Conservation (phyloP, 2,888 invertebrate species). For the Calameuta idolon region DNA sequence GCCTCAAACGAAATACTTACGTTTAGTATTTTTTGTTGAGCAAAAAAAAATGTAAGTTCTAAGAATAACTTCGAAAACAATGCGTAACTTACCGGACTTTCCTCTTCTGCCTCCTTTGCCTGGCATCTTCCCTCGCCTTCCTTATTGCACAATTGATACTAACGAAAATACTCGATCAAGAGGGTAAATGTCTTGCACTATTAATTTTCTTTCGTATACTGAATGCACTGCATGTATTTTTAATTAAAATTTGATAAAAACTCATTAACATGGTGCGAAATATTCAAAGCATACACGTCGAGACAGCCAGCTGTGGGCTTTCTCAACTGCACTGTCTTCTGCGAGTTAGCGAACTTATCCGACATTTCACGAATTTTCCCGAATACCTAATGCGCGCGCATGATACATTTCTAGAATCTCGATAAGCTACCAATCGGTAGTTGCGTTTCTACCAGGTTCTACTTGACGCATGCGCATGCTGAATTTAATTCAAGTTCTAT, state of each 20-base stretch:
- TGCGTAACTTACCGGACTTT: slow-evolving; percentile 74
- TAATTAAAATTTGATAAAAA: slow-evolving; percentile 77
- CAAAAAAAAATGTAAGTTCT: neutral
- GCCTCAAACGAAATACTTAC: neutral
- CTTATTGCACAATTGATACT: slow-evolving; percentile 72
- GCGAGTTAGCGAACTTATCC: slow-evolving; percentile 26
- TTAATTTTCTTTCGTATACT: slow-evolving; percentile 78
- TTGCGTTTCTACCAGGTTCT: neutral
- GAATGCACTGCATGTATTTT: slow-evolving; percentile 79
- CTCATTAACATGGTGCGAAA: slow-evolving; percentile 78
- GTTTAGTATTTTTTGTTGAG: neutral
- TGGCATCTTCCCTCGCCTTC: slow-evolving; percentile 74
- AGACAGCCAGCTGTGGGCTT: slow-evolving; percentile 61
- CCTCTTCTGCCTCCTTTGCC: slow-evolving; percentile 80
- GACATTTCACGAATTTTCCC: slow-evolving; percentile 34
- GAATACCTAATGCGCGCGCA: slow-evolving; percentile 9
- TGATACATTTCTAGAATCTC: neutral
- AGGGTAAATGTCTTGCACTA: slow-evolving; percentile 82
- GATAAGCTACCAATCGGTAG: neutral
- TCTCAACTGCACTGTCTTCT: slow-evolving; percentile 54
- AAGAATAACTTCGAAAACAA: neutral
- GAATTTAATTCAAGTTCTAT: neutral
- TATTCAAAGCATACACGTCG: slow-evolving; percentile 61
- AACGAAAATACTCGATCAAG: slow-evolving; percentile 79
- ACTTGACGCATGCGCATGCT: neutral